These are phyloP conservation scores for Pocillopora verrucosa DNA, from an alignment of 64 coral and sea anemone genomes.

Conservation along the genomic window DNA sequence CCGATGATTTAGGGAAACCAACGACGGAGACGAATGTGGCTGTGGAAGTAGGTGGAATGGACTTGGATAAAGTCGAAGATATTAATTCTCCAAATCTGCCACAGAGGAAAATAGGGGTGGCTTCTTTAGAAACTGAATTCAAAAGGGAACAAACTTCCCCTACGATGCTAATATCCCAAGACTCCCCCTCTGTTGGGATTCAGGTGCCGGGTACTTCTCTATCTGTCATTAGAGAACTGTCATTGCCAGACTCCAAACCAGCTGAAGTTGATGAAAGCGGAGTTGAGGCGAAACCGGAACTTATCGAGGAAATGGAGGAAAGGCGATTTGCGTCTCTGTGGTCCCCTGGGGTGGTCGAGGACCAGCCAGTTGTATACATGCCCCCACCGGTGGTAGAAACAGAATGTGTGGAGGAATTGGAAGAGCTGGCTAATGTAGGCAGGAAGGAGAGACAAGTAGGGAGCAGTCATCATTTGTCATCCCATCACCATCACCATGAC, in stretches of 20 bases:
- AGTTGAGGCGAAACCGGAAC: background rate
- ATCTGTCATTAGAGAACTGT: background rate
- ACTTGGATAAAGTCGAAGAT: conserved; percentile 21
- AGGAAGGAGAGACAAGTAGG: conserved; percentile 32
- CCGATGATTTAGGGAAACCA: too few relatives aligned
- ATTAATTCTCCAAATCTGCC: background rate
- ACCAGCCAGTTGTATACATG: conserved; percentile 27
- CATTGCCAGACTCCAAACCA: background rate
- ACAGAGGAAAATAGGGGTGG: background rate
- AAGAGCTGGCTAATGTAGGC: conserved; percentile 22
- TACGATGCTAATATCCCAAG: conserved; percentile 11
- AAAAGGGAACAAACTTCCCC: background rate
- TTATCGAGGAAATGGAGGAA: background rate
- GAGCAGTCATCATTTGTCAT: conserved; percentile 29
- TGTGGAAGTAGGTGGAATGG: background rate
- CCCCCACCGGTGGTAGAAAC: conserved; percentile 43
- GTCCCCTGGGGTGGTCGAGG: conserved; percentile 34
- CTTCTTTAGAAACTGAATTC: background rate
- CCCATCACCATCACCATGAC: conserved; percentile 45
- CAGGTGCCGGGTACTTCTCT: background rate
- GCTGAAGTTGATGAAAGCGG: background rate
- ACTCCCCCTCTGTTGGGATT: background rate
- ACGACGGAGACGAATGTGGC: too few relatives aligned
- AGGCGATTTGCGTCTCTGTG: conserved; percentile 18
- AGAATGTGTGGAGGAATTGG: conserved; percentile 25